Evolutionary conservation across 2,797 vertebrate species (phyloP), one percentile per base, ranked within the genome.

Genomic region (Pyrrhura leucotis): DNA sequence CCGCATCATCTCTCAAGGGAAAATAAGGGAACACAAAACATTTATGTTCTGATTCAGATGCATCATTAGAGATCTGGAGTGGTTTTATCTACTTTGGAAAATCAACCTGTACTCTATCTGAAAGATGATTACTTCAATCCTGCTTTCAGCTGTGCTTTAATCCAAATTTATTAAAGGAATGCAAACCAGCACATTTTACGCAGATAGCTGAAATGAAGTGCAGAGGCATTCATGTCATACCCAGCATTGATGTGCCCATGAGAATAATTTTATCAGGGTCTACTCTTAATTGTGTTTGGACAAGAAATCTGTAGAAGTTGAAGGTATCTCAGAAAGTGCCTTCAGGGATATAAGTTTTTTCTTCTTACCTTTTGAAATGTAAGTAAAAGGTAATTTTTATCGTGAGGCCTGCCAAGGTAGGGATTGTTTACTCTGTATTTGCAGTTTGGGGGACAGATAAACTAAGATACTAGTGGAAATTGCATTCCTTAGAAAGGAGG

Each of bases 21-120:
- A 89, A 88, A 40, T 37, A 39, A 48, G 50, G 72, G 81, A 83
- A 53, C 33, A 65, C 39, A 72, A 83, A 84, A 48, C 23, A 44
- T 37, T 79, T 65, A 35, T 92, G 48, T 90, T 87, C 61, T 88
- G 77, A 58, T 90, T 95, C 50, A 88, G 25, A 85, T 78, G 28
- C 47, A 39, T 58, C 39, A 76, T 62, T 77, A 84, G 77, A 95
- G 47, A 67, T 88, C 76, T 93, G 45, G 47, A 69, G 81, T 73
- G 77, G 17, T 74, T 94, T 96, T 90, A 90, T 84, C 35, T 95
- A 14, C 62, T 96, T 92, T n/a, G 75, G 48, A 93, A 81, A 80
- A 90, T 81, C 31, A 48, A 13, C 65, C 61, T 85, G 72, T 75
- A 28, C 83, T 96, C 88, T 88, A 5, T 91, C 71, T 90, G 85